Evolutionary conservation across 1,140 invertebrate genomes (phyloP).

Genomic region (Calephelis virginiensis): DNA sequence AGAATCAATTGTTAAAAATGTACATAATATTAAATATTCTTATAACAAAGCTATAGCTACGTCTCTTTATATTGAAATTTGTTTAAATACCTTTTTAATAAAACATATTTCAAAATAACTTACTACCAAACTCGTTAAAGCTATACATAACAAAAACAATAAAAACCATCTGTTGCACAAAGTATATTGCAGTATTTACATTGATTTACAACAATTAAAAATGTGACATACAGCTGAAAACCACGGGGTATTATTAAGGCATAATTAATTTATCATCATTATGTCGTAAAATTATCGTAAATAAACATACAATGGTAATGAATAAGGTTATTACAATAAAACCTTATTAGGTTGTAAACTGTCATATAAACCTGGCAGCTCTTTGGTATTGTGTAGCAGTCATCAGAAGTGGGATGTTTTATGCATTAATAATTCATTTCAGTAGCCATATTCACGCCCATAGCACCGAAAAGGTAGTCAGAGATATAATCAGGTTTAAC

Average conservation of each 20-base stretch:
- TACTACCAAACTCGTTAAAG: too few relatives aligned
- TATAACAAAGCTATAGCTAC: too few relatives aligned
- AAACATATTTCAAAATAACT: too few relatives aligned
- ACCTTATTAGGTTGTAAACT: slow-evolving; percentile 10
- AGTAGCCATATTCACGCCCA: too few relatives aligned
- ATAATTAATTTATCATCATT: slow-evolving; percentile 17
- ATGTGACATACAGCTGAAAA: neutral
- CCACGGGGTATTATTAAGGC: slow-evolving; percentile 14
- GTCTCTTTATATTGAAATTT: too few relatives aligned
- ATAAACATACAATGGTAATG: slow-evolving; percentile 12
- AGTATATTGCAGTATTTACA: slow-evolving; percentile 13
- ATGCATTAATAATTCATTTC: too few relatives aligned
- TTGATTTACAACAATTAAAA: slow-evolving; percentile 18
- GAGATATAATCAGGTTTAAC: too few relatives aligned
- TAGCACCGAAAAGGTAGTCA: too few relatives aligned
- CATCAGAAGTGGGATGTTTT: too few relatives aligned
- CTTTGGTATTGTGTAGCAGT: neutral
- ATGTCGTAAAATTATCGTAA: slow-evolving; percentile 18
- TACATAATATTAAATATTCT: too few relatives aligned
- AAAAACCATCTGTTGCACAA: slow-evolving; percentile 11
- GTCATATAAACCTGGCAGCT: neutral
- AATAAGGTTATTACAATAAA: slow-evolving; percentile 1
- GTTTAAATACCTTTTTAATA: too few relatives aligned
- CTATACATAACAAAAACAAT: neutral
- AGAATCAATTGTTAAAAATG: too few relatives aligned